A percentile compares a stretch with the other conserved stretches of the same genome.
These are phyloP conservation scores for Zingel zingel DNA, from an alignment of 2,113 vertebrate genomes.

Conservation along the genomic window DNA sequence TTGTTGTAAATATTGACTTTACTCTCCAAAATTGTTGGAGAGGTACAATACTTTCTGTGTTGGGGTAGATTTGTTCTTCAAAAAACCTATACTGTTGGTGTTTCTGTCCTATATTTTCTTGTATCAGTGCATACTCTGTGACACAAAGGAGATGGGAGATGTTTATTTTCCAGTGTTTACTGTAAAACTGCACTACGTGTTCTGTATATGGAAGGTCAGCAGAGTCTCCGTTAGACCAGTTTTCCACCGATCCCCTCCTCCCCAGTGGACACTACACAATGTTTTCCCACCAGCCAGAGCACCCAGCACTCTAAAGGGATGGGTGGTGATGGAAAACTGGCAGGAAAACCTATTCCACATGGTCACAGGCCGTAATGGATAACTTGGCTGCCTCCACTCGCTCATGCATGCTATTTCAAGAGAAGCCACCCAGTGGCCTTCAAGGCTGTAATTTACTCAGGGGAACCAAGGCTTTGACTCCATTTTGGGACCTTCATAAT, in stretches of 20 bases:
- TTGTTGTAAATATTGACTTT: conserved; percentile 14
- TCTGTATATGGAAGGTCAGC: conserved; percentile 40
- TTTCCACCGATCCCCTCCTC: conserved; percentile 53
- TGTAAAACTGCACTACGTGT: conserved; percentile 2
- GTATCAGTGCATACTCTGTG: background rate
- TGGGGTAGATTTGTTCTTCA: background rate
- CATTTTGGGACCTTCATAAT: conserved; percentile 78
- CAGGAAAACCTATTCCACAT: conserved; percentile 77
- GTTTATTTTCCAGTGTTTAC: conserved; percentile 17
- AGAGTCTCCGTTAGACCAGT: conserved; percentile 42
- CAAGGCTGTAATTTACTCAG: conserved; percentile 81
- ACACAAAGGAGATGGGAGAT: background rate
- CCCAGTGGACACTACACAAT: conserved; percentile 53
- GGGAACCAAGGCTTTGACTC: conserved; percentile 56
- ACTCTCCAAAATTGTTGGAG: background rate
- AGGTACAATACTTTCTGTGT: background rate
- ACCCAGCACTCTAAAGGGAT: conserved; percentile 63
- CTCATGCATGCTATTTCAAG: conserved; percentile 82
- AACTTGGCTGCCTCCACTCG: conserved; percentile 74
- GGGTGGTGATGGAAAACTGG: conserved; percentile 83
- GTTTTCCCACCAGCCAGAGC: conserved; percentile 74
- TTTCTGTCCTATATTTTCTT: background rate
- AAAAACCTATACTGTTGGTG: background rate
- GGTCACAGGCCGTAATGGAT: conserved; percentile 79
- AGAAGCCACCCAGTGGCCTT: conserved; percentile 70